A percentile compares a stretch with the other conserved stretches of the same genome.
Conservation (phyloP, 2,113 vertebrate genomes). For the Pollimyrus isidori region DNA sequence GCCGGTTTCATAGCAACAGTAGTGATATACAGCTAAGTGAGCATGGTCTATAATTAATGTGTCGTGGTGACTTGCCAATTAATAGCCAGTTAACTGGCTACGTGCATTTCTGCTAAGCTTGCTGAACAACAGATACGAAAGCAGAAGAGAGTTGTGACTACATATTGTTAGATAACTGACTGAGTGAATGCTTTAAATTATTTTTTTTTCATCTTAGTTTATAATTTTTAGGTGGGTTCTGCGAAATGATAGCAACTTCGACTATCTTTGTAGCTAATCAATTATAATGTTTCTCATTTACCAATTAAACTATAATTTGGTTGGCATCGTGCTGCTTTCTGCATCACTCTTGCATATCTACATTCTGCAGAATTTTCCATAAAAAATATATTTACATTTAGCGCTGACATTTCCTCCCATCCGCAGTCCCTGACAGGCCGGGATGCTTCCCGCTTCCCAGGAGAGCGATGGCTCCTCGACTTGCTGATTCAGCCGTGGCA, state of each 20-base stretch:
- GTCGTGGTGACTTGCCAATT: neutral
- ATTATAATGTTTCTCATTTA: neutral
- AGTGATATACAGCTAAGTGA: neutral
- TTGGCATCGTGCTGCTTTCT: neutral
- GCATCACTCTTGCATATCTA: neutral
- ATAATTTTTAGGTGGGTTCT: neutral
- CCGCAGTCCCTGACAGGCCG: neutral
- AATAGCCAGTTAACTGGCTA: neutral
- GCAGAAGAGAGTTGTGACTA: neutral
- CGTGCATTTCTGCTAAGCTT: neutral
- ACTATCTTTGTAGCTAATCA: neutral
- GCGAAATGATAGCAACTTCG: neutral
- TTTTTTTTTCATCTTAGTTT: neutral
- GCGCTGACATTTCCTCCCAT: neutral
- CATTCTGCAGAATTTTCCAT: neutral
- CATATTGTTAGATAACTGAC: neutral
- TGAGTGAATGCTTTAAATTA: neutral
- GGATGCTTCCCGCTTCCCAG: neutral
- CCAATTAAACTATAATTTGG: neutral
- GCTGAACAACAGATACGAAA: neutral
- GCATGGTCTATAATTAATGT: neutral
- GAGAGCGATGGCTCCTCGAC: neutral
- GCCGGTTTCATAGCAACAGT: neutral
- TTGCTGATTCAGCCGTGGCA: neutral
- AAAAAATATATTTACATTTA: neutral